A percentile compares a stretch with the other conserved stretches of the same genome.
Conservation (phyloP, 2,113 vertebrate species). For the Heptranchias perlo region DNA sequence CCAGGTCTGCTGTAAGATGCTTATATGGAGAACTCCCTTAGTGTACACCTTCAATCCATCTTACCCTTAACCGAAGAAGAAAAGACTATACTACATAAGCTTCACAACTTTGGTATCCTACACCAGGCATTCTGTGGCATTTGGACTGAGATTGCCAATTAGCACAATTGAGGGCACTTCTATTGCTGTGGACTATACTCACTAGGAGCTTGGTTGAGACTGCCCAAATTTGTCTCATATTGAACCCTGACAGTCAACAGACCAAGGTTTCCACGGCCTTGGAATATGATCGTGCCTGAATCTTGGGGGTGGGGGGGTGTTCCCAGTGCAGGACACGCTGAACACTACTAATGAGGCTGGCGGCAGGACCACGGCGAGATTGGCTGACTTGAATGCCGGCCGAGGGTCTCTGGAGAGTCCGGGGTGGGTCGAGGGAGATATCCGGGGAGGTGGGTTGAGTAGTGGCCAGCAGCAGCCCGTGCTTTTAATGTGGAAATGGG, state of each 20-base stretch:
- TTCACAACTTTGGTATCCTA: background rate
- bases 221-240: background rate
- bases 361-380: background rate
- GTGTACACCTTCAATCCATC: background rate
- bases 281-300: background rate
- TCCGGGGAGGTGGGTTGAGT: background rate
- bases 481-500: background rate
- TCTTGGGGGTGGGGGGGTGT: no score
- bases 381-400: no score
- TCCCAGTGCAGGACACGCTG: background rate
- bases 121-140: background rate
- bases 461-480: background rate
- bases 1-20: no score
- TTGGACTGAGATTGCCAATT: no score
- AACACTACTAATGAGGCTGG: background rate
- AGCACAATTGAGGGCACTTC: no score
- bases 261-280: background rate
- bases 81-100: background rate
- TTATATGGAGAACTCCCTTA: no score
- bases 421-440: no score
- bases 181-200: background rate
- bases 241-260: background rate
- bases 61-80: background rate
- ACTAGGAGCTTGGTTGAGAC: background rate
- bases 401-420: no score